These are phyloP conservation scores for Ganaspis brasiliensis DNA, from an alignment of 2,888 invertebrate species.

Conservation along the genomic window DNA sequence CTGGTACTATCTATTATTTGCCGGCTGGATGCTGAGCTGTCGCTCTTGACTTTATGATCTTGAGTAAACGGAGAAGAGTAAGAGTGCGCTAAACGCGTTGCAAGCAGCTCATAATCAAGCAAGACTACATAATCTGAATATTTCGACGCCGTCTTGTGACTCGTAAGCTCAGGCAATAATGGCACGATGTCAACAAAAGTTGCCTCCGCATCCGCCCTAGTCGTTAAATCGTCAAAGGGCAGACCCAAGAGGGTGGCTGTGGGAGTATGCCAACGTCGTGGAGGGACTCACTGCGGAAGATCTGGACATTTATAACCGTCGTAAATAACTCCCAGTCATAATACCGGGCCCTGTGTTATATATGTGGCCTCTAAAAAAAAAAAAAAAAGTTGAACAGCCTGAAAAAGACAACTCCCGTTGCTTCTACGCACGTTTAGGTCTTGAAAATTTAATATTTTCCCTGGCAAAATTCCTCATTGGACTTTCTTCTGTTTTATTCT, in stretches of 20 bases:
- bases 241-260: slow-evolving; percentile 49
- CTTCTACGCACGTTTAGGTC: neutral
- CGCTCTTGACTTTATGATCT: slow-evolving; percentile 12
- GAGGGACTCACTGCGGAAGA: slow-evolving; percentile 54
- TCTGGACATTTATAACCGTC: slow-evolving; percentile 75
- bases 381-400: slow-evolving; percentile 12
- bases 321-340: slow-evolving; percentile 68
- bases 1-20: slow-evolving; percentile 19
- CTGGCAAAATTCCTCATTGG: neutral
- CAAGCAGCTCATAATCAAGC: slow-evolving; percentile 52
- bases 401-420: slow-evolving; percentile 14
- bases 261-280: slow-evolving; percentile 46
- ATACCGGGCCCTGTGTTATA: slow-evolving; percentile 13
- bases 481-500: neutral
- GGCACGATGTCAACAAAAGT: slow-evolving; percentile 72
- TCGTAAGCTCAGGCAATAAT: slow-evolving; percentile 67
- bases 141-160: slow-evolving; percentile 61
- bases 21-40: slow-evolving; percentile 30
- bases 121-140: slow-evolving; percentile 57
- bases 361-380: slow-evolving; percentile 45
- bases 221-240: slow-evolving; percentile 72
- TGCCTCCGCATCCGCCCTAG: slow-evolving; percentile 63
- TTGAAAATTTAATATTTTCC: slow-evolving; percentile 4
- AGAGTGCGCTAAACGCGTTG: slow-evolving; percentile 49
- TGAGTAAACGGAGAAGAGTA: neutral